phyloP scores from a whole-genome alignment of 2,113 vertebrate genomes.

The Thalassoma bifasciatum region DNA sequence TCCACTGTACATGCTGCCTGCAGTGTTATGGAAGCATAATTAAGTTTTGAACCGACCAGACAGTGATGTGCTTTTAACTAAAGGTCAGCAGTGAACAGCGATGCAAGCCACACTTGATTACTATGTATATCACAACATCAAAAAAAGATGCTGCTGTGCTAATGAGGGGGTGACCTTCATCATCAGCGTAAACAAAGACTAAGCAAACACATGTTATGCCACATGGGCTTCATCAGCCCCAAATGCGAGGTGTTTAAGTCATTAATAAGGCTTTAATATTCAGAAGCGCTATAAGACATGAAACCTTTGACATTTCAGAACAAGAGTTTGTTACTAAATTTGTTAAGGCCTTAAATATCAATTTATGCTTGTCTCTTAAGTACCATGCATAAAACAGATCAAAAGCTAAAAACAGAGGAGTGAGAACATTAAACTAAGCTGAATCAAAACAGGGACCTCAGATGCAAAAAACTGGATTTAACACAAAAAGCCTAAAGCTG shows the following conservation, averaged over 20 bases:
- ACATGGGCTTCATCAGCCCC: conserved; percentile 51
- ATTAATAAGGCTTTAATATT: conserved; percentile 52
- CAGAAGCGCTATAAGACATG: conserved; percentile 11
- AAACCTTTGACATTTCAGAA: conserved; percentile 35
- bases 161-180: conserved; percentile 80
- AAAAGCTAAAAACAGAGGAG: too few species aligned
- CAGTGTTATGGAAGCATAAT: conserved; percentile 75
- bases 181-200: conserved; percentile 68
- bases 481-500: too few species aligned
- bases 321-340: conserved; percentile 9
- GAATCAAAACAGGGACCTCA: too few species aligned
- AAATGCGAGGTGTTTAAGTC: conserved; percentile 48
- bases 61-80: conserved; percentile 77
- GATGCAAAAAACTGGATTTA: too few species aligned
- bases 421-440: too few species aligned
- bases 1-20: conserved; percentile 63
- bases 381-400: too few species aligned
- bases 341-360: neutral
- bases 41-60: conserved; percentile 69
- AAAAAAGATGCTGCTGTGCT: conserved; percentile 72
- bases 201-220: conserved; percentile 50
- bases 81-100: conserved; percentile 75
- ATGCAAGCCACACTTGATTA: conserved; percentile 69
- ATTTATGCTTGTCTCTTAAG: too few species aligned
- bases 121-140: conserved; percentile 77